These are phyloP conservation scores for Hydractinia echinata DNA, from an alignment of 30 jellyfish, hydroid and myxozoan species.

Conservation along the genomic window DNA sequence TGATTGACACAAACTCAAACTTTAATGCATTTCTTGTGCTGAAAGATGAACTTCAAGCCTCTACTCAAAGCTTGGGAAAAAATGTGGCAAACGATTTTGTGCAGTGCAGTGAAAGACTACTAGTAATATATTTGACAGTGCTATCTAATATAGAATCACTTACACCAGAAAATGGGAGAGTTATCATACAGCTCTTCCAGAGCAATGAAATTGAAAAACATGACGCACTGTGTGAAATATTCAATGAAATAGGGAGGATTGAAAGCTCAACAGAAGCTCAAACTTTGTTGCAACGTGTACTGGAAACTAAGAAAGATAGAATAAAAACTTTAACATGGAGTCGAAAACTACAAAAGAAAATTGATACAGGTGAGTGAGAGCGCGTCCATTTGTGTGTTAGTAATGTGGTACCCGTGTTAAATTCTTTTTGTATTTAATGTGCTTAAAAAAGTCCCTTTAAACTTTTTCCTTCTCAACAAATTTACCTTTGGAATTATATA, in stretches of 20 bases:
- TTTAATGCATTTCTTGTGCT: neutral
- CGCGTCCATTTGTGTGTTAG: too few species aligned
- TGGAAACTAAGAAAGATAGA: neutral
- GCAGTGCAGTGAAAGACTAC: conserved; percentile 7
- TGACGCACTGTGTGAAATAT: neutral
- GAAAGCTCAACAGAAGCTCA: neutral
- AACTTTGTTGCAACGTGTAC: neutral
- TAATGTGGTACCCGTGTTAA: too few species aligned
- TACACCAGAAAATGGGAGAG: neutral
- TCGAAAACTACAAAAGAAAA: neutral
- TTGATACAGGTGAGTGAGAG: too few species aligned
- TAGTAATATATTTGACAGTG: neutral
- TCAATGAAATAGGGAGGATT: neutral
- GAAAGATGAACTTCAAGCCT: neutral
- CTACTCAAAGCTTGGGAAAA: neutral
- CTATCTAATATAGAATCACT: neutral
- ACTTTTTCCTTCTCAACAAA: too few species aligned
- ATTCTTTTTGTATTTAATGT: too few species aligned
- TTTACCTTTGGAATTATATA: too few species aligned
- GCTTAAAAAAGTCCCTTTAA: too few species aligned
- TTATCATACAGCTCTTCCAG: neutral
- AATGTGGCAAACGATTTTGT: neutral
- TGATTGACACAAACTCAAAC: neutral
- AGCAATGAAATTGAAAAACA: neutral
- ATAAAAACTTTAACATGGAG: neutral